Evolutionary conservation across 1,140 invertebrate genomes (phyloP), one percentile per base, ranked within the genome.

Genomic region (Mercenaria mercenaria): DNA sequence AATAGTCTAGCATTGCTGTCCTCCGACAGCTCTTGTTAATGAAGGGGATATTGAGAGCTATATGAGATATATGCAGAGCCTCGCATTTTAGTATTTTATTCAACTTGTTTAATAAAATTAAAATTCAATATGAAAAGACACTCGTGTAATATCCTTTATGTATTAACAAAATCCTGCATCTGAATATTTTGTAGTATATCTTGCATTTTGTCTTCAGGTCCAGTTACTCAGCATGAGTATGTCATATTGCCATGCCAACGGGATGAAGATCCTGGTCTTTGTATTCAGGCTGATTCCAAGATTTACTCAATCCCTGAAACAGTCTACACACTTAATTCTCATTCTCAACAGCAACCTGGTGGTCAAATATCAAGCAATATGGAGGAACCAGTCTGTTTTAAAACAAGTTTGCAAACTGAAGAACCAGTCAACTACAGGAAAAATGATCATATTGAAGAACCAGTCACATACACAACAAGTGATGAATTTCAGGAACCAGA

Each of bases 191-290:
- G n/a, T n/a, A n/a, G n/a, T n/a, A n/a, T n/a, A n/a, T n/a, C n/a
- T n/a, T n/a, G n/a, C n/a, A n/a, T n/a, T n/a, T n/a, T n/a, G n/a
- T n/a, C n/a, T 56, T 11, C 23, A 64, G 47, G 47, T 37, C 15
- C 76, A 15, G 34, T 79, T 37, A 34, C 76, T 3, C 76, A 56
- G 76, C 76, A 79, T 29, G 50, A 79, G 47, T 79, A 79, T 56
- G 76, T 79, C 6, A 79, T 79, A 15, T 56, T 79, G 29, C 76
- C 76, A 10, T 52, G 76, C 76, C 76, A 37, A 52, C 29, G 29
- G 43, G 76, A 79, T 20, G 76, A 59, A 13, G 72, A 76, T 15
- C 4, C 76, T 2, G 34, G 76, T 79, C 10, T 41, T 15, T 79
- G 26, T 37, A 20, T 23, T 1, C 76, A 79, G 10, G 13, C 76